Conservation (phyloP, 2,888 invertebrate species). For the Caenorhabditis japonica region DNA sequence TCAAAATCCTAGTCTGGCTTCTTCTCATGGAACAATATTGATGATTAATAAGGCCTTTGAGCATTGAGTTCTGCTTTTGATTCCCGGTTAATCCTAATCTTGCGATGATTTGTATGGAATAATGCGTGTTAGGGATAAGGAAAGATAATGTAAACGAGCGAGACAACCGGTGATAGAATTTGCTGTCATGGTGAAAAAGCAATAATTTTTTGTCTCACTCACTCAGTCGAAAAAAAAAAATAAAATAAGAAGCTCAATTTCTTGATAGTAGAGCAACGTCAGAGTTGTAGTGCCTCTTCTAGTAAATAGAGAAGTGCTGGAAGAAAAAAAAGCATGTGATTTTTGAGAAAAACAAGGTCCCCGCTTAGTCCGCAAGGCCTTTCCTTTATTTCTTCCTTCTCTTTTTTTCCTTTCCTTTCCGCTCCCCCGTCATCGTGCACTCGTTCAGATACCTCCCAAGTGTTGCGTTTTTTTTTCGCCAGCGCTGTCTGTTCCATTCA, state of each 20-base stretch:
- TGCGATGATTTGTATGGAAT: too few species aligned
- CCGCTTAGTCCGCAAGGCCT: not conserved
- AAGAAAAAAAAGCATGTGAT: not conserved
- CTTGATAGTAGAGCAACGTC: too few species aligned
- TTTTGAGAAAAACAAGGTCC: slow-evolving; percentile 1
- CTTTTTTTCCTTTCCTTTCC: not conserved
- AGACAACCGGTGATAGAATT: slow-evolving; percentile 25
- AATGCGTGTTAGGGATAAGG: not conserved
- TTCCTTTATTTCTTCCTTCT: not conserved
- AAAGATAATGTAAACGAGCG: slow-evolving; percentile 5
- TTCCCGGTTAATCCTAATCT: slow-evolving; percentile 17
- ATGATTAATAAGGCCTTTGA: slow-evolving; percentile 20
- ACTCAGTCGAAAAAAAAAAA: slow-evolving; percentile 12
- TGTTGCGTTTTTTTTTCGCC: too few species aligned
- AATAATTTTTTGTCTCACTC: not conserved
- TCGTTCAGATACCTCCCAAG: too few species aligned
- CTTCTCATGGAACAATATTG: not conserved
- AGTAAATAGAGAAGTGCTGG: too few species aligned
- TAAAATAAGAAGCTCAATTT: too few species aligned
- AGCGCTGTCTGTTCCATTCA: slow-evolving; percentile 2
- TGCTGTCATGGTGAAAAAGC: slow-evolving; percentile 8
- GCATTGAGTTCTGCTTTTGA: slow-evolving; percentile 25
- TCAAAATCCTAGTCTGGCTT: too few species aligned
- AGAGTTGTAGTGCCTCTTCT: too few species aligned
- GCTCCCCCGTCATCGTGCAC: too few species aligned